Percentiles rank a stretch among this genome's conserved stretches.
These are phyloP conservation scores for Aspidiotus rigidus DNA, from an alignment of 2,888 invertebrate species.

Conservation along the genomic window DNA sequence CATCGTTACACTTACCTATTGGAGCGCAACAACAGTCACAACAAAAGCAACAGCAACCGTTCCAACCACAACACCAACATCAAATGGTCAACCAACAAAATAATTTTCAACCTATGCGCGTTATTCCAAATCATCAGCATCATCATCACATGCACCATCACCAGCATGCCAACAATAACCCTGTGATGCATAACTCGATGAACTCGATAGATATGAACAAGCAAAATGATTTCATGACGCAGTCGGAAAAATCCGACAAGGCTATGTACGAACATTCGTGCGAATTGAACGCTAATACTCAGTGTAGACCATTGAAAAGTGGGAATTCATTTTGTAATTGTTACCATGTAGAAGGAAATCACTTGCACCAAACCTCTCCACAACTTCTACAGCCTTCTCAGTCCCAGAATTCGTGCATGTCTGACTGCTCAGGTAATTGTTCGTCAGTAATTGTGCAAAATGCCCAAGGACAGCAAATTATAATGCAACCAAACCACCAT, in stretches of 20 bases:
- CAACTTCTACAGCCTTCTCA: neutral
- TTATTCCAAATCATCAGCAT: conserved; percentile 22
- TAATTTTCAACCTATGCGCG: conserved; percentile 23
- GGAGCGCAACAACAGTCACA: conserved; percentile 6
- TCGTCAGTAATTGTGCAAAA: conserved; percentile 18
- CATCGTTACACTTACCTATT: conserved; percentile 5
- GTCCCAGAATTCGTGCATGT: conserved; percentile 9
- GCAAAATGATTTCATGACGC: neutral
- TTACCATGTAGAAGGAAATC: conserved; percentile 21
- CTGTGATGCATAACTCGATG: conserved; percentile 6
- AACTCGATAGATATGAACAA: neutral
- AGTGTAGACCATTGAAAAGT: conserved; percentile 12
- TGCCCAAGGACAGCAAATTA: conserved; percentile 11
- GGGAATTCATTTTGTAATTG: conserved; percentile 19
- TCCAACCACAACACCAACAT: neutral
- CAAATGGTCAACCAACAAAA: neutral
- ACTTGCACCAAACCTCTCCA: neutral
- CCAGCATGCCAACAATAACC: neutral
- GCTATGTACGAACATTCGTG: conserved; percentile 7
- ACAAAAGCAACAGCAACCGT: conserved; percentile 9
- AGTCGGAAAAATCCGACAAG: conserved; percentile 7
- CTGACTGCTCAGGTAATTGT: conserved; percentile 15
- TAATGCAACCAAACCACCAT: conserved; percentile 15
- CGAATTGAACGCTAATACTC: conserved; percentile 1
- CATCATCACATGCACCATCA: neutral